Evolutionary conservation across 2,797 vertebrate species (phyloP), one percentile per base, ranked within the genome.

Genomic region (Danio albolineatus): DNA sequence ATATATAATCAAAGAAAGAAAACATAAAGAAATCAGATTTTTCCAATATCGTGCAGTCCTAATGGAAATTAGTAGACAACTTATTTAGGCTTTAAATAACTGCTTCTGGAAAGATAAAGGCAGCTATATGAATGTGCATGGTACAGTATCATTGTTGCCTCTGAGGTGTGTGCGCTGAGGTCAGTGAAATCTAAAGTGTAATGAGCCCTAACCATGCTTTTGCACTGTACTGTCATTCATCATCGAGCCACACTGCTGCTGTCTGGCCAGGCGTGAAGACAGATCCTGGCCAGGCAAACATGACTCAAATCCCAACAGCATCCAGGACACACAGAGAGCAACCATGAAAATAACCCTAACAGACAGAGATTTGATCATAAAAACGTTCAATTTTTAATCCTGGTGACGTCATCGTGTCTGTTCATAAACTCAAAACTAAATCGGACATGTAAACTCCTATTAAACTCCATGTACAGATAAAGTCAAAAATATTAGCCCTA

Each of bases 181-280:
- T 79, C 57, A 70, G 16, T 46, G 12, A 41, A 48, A 62, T 62
- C 76, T 62, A 62, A 69, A 57, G 65, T 79, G 71, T 69, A 79
- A 83, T 70, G 64, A 83, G 76, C 71, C 72, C 57, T 70, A 75
- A 71, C 75, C 21, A 54, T 66, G 64, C 62, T 59, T 64, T 70
- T 69, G 46, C 65, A 70, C 43, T 74, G 44, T 82, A 65, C 71
- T 82, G 71, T 60, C 76, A 69, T 82, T 76, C 70, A 74, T 82
- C 81, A 82, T 78, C 46, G 16, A 75, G 76, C 57, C 72, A 78
- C 76, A 69, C 70, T 70, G 57, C 65, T 75, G 72, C 41, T 49
- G 75, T 59, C 49, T 59, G 21, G n/a, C 57, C 71, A 79, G 17
- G 65, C 71, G 10, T 79, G 71, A 79, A 69, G 70, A 54, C 76